Base-by-base conservation (phyloP, 2,113 vertebrate genomes). In the Aldabrachelys gigantea region DNA sequence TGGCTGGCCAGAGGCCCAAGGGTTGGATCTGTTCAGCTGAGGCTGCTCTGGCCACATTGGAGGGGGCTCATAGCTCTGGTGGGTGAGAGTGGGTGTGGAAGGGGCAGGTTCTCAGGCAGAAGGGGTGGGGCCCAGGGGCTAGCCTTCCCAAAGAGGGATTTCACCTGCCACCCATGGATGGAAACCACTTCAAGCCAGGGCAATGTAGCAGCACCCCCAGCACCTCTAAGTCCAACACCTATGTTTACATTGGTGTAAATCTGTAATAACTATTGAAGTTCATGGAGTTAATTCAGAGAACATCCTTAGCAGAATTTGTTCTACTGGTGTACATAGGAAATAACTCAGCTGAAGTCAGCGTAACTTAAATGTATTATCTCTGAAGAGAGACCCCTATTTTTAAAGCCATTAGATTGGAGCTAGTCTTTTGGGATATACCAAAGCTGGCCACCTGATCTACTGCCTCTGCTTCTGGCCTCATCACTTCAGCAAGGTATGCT, bases 311-410 rank as follows among this genome's bases (percentile, higher is more conserved):
- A 85, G 17, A 62, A 96, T 91, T 69, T 85, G 95, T 76, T 85
- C 86, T 90, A 50, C 95, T 87, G 92, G 95, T 96, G 96, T 94
- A 76, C 89, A 89, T 22, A 85, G 54, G 90, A 80, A 86, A 95
- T 65, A 65, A 65, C 62, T 65, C 62, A 29, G 13, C 29, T 65
- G 53, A 47, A 69, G 80, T 11, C 17, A 69, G 11, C 49, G 88
- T 95, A 88, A 75, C 2, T 84, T 57, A 50, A 86, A 62, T 12
- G 91, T 82, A 84, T 54, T 57, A 57, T 12, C 56, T 82, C 31
- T 38, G 31, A 47, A 91, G 76, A 25, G 85, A 89, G 65, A 54
- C 81, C 5, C n/a, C 35, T 59, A 59, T n/a, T 92, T 62, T 41
- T 35, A 93, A 92, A 85, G 27, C 5, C 76, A 84, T 87, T 54